These are phyloP conservation scores for Cercocebus atys DNA, from an alignment of 2,113 vertebrate genomes.

Conservation along the genomic window DNA sequence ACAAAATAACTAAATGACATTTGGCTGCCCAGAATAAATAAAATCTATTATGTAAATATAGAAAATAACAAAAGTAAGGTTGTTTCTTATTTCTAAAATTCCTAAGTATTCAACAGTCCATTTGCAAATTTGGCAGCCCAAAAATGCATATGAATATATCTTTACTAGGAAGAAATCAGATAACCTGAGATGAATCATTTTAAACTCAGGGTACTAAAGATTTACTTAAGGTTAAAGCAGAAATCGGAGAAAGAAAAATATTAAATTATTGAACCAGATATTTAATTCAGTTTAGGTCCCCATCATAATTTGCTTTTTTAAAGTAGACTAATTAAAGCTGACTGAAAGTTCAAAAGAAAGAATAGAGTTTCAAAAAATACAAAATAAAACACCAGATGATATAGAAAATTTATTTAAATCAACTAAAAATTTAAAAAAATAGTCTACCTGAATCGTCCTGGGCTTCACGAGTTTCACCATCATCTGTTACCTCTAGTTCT, in stretches of 20 bases:
- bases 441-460: constrained; percentile 89
- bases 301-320: background rate
- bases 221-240: background rate
- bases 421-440: background rate
- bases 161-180: background rate
- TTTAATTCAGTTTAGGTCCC: background rate
- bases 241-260: background rate
- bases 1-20: constrained; percentile 14
- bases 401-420: background rate
- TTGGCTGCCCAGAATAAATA: background rate
- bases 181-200: background rate
- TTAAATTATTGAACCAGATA: background rate
- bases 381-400: background rate
- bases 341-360: background rate
- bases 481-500: constrained; percentile 89
- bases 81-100: background rate
- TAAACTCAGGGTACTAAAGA: background rate
- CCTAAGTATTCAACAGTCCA: background rate
- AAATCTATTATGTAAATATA: background rate
- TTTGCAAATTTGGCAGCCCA: constrained; percentile 5
- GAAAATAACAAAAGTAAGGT: background rate
- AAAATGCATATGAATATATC: background rate
- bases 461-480: constrained; percentile 86
- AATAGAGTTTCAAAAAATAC: background rate
- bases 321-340: background rate